A percentile compares a stretch with the other conserved stretches of the same genome.
phyloP scores from a whole-genome alignment of 2,113 vertebrate genomes.

The Ornithorhynchus anatinus region DNA sequence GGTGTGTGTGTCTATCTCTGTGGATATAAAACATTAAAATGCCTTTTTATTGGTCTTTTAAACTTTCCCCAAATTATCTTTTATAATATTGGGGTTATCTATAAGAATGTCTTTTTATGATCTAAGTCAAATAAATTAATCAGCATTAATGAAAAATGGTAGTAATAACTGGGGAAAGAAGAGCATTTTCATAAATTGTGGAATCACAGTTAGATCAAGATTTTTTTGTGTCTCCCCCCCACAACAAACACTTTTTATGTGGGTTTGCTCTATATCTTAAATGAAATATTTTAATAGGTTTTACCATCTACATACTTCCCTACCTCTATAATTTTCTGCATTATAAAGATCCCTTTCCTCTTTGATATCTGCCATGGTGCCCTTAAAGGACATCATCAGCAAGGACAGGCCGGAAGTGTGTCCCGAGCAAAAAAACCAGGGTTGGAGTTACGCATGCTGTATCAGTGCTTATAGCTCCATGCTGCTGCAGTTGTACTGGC shows the following conservation, averaged over 20 bases:
- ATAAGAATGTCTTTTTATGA: constrained; percentile 11
- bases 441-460: too few relatives aligned
- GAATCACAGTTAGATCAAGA: too few relatives aligned
- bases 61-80: not conserved
- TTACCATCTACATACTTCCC: not conserved
- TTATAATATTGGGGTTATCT: constrained; percentile 15
- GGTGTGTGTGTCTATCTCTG: not conserved
- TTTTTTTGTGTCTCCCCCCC: too few relatives aligned
- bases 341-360: constrained; percentile 3
- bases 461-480: too few relatives aligned
- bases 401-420: not conserved
- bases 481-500: too few relatives aligned
- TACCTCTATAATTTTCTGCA: not conserved
- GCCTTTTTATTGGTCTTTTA: constrained; percentile 27
- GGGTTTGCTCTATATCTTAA: constrained; percentile 9
- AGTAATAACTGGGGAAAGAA: not conserved
- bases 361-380: not conserved
- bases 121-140: constrained; percentile 1
- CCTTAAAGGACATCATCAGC: not conserved
- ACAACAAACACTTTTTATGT: not conserved
- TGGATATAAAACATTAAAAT: constrained; percentile 9
- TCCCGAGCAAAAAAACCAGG: too few relatives aligned
- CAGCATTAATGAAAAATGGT: constrained; percentile 28
- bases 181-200: not conserved
- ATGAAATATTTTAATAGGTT: constrained; percentile 9